Evolutionary conservation across 23 tunicate species (phyloP).

Genomic region (Trididemnum clinides): DNA sequence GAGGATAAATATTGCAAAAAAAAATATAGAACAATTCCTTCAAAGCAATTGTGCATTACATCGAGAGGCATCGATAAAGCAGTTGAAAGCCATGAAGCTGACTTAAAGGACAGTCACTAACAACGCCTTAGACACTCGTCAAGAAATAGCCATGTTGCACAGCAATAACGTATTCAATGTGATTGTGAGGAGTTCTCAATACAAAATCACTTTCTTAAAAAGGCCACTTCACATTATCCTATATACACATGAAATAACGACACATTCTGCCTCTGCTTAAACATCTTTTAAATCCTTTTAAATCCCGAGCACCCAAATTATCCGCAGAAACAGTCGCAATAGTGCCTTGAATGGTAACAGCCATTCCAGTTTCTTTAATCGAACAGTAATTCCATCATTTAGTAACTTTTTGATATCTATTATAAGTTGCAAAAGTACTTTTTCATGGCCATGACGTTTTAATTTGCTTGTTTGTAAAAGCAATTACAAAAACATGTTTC

Average conservation of each 20-base stretch:
- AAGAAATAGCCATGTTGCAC: neutral
- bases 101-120: neutral
- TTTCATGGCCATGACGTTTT: neutral
- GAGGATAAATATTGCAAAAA: too few species aligned
- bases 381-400: conserved; percentile 38
- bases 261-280: conserved; percentile 47
- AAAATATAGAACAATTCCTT: conserved; percentile 38
- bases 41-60: conserved; percentile 55
- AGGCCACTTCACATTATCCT: neutral
- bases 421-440: conserved; percentile 15
- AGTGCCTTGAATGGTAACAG: neutral
- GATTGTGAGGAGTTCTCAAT: neutral
- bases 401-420: conserved; percentile 25
- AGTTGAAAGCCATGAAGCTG: neutral
- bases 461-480: conserved; percentile 1
- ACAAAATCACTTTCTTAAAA: conserved; percentile 23
- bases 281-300: conserved; percentile 31
- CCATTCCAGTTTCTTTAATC: neutral
- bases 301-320: conserved; percentile 41
- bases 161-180: neutral
- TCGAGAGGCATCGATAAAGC: conserved; percentile 30
- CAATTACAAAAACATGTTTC: conserved; percentile 28
- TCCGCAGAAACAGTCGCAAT: conserved; percentile 47
- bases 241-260: conserved; percentile 28
- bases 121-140: conserved; percentile 21